Conservation (phyloP, 2,888 invertebrate genomes). For the Cataglyphis cursor region DNA sequence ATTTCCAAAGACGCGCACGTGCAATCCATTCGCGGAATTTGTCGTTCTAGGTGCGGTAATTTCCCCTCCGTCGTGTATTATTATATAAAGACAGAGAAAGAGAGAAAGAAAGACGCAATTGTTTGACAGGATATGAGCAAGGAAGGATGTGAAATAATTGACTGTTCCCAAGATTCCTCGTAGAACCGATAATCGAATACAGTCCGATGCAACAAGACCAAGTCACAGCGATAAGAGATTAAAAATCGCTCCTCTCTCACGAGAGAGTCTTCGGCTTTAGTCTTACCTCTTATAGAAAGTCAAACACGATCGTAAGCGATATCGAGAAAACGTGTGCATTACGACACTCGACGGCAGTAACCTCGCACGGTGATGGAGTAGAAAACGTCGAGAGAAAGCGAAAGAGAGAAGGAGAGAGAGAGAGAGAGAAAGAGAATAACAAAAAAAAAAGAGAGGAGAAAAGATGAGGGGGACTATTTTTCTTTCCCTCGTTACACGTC, state of each 20-base stretch:
- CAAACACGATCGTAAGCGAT: slow-evolving; percentile 45
- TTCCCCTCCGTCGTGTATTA: slow-evolving; percentile 21
- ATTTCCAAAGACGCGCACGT: neutral
- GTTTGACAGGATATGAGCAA: slow-evolving; percentile 53
- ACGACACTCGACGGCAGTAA: slow-evolving; percentile 28
- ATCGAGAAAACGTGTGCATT: slow-evolving; percentile 40
- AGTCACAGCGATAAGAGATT: neutral
- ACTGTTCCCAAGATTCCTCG: slow-evolving; percentile 1
- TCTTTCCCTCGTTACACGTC: slow-evolving; percentile 64
- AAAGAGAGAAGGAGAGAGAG: neutral
- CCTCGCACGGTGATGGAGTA: slow-evolving; percentile 26
- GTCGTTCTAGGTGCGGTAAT: slow-evolving; percentile 39
- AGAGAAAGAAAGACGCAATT: neutral
- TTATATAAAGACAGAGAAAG: neutral
- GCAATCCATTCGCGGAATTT: neutral
- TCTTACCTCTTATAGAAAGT: slow-evolving; percentile 5
- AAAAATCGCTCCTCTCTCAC: neutral
- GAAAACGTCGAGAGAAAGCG: slow-evolving; percentile 20
- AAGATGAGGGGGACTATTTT: slow-evolving; percentile 46
- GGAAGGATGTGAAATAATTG: slow-evolving; percentile 47
- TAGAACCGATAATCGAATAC: slow-evolving; percentile 29
- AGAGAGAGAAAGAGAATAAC: neutral
- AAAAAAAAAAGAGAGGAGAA: neutral
- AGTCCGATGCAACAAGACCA: neutral
- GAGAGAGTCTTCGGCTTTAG: slow-evolving; percentile 4